Base-by-base conservation (phyloP, 2,113 vertebrate species). In the Microtus richardsoni region DNA sequence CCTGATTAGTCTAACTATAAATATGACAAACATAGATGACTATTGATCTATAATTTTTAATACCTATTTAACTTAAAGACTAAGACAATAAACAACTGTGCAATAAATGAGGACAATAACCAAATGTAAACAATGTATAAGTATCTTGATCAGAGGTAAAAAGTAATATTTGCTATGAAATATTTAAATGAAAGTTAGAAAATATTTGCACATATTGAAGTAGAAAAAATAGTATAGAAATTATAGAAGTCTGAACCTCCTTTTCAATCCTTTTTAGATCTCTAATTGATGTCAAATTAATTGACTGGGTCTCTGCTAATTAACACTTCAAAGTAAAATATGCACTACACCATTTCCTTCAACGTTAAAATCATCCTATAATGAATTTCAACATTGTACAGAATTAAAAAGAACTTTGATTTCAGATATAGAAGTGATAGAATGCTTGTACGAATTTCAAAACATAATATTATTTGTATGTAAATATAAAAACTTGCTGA, bases 401-500 rank as follows among this genome's bases (percentile, higher is more conserved):
- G 77, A 93, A 74, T 54, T 21, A 49, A 94, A 78, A 7, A 83
- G 16, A 71, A 60, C n/a, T 58, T 80, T 36, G 22, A 5, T 75
- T 93, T 88, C 88, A 96, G 68, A 94, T 41, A 26, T 77, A 52
- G 22, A 74, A 54, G 30, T 66, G 24, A 82, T 68, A 88, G 28
- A 93, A 90, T 9, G 7, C 88, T 89, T 75, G 2, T 24, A 49
- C 66, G 41, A 33, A 87, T 70, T 70, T 96, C 1, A 39, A 84
- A 90, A 52, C 75, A 41, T 30, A 90, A 36, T 8, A 88, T 26
- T 30, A n/a, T 82, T 71, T 90, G 24, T 88, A 80, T 64, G 74
- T 36, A 93, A 1, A 66, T 77, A 82, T 89, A 62, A n/a, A 86
- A 96, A 74, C 78, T 28, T 30, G 70, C 39, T 93, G 79, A 52